Base-by-base conservation (phyloP, 2,113 vertebrate species). In the Odocoileus hemionus region DNA sequence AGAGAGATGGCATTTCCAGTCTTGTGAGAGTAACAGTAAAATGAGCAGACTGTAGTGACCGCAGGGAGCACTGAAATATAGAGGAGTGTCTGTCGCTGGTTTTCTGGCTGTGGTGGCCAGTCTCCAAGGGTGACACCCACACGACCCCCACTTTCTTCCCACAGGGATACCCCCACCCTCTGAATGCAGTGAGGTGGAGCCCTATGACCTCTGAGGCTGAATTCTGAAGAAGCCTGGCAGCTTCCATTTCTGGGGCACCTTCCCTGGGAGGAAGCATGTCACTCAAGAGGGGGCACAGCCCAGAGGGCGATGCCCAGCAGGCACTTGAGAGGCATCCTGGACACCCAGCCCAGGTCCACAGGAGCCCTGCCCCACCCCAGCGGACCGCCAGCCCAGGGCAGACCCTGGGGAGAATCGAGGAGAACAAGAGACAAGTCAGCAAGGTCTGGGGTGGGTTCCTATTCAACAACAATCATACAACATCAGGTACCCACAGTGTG, bases 111-210 rank as follows among this genome's bases (percentile, higher is more conserved):
- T 26, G 4, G 19, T 1, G 15, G 5, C 61, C n/a, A 4, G 12
- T 60, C 47, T 33, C 54, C 76, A 36, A 30, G 80, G 64, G 5
- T 45, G n/a, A 33, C 26, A 12, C 23, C 28, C 16, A 39, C 9
- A 9, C 7, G 2, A 9, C 26, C 11, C 12, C 21, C 0, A 11
- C 26, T 6, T 43, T 7, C 6, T n/a, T 6, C 17, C 50, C 52
- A 25, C 36, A 7, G 2, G 4, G 39, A 55, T 7, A 57, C 23
- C 19, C 33, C 61, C 17, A 39, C 6, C 21, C 21, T 33, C 28
- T 12, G 70, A 25, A 79, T 0, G 2, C 0, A 21, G 33, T 8
- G 25, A 96, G 30, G 57, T 0, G 1, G 43, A 78, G 16, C 23
- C 10, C 5, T 5, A 19, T 36, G 33, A 50, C 76, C 70, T 88